Evolutionary conservation across 2,888 invertebrate species (phyloP), one percentile per base, ranked within the genome.

Genomic region (Pristionchus mayeri): DNA sequence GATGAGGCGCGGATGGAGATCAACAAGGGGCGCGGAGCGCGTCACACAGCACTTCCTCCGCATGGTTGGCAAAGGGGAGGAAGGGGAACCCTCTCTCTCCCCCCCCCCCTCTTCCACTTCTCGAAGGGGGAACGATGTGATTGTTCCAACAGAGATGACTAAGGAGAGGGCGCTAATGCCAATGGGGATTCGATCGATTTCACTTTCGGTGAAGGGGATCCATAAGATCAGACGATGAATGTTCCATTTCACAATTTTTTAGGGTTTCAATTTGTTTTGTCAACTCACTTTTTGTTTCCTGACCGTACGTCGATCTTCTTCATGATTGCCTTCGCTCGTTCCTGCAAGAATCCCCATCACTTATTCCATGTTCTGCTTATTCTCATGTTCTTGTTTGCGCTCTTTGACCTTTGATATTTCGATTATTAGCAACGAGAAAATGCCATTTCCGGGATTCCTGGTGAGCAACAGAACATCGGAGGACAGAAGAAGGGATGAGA

Each of bases 241-340:
- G 24, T 9, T 21, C 9, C 16, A 40, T 71, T 67, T 37, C 18
- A n/a, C 16, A 24, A 37, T 67, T 37, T 34, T 37, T 21, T 21
- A 0, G 18, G 16, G 21, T 2, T 34, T 3, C 3, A 37, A 11
- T 21, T 11, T 18, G 3, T n/a, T 24, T 30, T 44, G 44, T 34
- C 40, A 71, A 71, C 71, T 24, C 1, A 71, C 71, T 71, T 71
- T 40, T 71, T 37, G 9, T 44, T 80, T 21, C 48, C 57, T 0
- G 80, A 87, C 87, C 84, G 37, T 4, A 84, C 75, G 34, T 84
- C 84, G 50, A 84, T 84, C 54, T 57, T 34, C 54, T 84, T 84
- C n/a, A 84, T 75, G 24, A 84, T 84, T 11, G 84, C 84, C n/a
- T 84, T 84, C 16, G 81, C 81, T n/a, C 71, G 71, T 24, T 71